These are phyloP conservation scores for Littorina saxatilis DNA, from an alignment of 1,140 invertebrate genomes.

Conservation along the genomic window DNA sequence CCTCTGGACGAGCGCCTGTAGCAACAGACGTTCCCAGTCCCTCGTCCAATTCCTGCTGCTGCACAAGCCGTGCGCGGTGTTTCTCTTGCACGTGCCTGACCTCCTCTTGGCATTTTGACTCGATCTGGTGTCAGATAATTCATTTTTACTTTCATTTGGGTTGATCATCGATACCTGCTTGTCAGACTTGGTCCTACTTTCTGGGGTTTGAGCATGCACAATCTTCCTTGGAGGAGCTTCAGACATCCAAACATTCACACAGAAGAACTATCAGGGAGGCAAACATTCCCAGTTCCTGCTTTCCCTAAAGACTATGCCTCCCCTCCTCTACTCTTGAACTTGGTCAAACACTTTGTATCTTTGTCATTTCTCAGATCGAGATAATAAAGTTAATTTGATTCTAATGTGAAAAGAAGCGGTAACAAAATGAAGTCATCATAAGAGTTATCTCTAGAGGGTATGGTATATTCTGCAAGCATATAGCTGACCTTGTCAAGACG, in stretches of 20 bases:
- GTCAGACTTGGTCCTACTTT: neutral
- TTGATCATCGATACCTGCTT: neutral
- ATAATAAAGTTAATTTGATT: no score
- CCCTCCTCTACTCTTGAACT: no score
- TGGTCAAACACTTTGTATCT: no score
- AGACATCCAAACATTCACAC: no score
- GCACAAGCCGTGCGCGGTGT: neutral
- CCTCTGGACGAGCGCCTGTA: neutral
- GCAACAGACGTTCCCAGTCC: conserved; percentile 10
- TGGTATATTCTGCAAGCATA: no score
- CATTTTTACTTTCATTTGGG: neutral
- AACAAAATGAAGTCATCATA: no score
- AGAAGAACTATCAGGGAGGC: neutral
- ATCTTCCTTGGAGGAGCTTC: neutral
- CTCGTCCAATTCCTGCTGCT: neutral
- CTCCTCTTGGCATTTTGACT: neutral
- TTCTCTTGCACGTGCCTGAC: conserved; percentile 8
- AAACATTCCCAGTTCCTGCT: neutral
- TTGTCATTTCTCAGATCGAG: no score
- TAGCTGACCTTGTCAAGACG: conserved; percentile 36
- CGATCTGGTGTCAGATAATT: conserved; percentile 5
- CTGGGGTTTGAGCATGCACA: neutral
- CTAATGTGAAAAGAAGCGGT: no score
- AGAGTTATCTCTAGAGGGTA: no score
- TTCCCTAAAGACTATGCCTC: no score